Evolutionary conservation across 2,797 vertebrate genomes (phyloP), one percentile per base, ranked within the genome.

Genomic region (Pantherophis alleghaniensis): DNA sequence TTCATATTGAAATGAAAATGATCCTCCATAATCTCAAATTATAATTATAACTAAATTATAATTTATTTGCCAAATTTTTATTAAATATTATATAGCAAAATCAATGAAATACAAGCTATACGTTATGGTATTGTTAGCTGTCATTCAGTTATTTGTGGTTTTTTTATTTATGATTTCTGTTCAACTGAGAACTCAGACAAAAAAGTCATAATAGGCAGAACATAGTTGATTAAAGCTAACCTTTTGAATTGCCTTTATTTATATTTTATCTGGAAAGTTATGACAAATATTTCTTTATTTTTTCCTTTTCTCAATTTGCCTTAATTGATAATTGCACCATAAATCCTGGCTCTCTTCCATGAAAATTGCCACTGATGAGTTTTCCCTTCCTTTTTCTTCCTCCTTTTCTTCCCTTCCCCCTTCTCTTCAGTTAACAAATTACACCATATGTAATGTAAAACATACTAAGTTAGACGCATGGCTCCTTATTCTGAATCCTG

Each of bases 361-460:
- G 92, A 95, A 95, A 87, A 86, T 95, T 96, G 95, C 93, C 95
- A 88, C 95, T 96, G 96, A 96, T 91, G 95, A 95, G 92, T 93
- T 94, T 92, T 96, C 92, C 47, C 9, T 94, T 12, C 92, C 96
- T 16, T 60, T 92, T 95, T 96, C 28, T 53, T 28, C 20, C 5
- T 47, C 51, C 26, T 37, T 74, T 86, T n/a, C 14, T 32, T 32
- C 94, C n/a, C 97, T 16, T 66, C 42, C n/a, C 63, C 59, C 86
- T 79, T 91, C 74, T 63, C 51, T 86, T 91, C 93, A 91, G 87
- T 96, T 94, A 97, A 94, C 94, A 96, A 94, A 57, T 96, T 87
- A 93, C 95, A 93, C 98, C 97, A 98, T 96, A 95, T 98, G 98
- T 94, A 97, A 95, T 97, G 97, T 94, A 97, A 95, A 96, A 93